These are phyloP conservation scores for Cuniculus paca DNA, from an alignment of 2,797 vertebrate species.

Conservation along the genomic window DNA sequence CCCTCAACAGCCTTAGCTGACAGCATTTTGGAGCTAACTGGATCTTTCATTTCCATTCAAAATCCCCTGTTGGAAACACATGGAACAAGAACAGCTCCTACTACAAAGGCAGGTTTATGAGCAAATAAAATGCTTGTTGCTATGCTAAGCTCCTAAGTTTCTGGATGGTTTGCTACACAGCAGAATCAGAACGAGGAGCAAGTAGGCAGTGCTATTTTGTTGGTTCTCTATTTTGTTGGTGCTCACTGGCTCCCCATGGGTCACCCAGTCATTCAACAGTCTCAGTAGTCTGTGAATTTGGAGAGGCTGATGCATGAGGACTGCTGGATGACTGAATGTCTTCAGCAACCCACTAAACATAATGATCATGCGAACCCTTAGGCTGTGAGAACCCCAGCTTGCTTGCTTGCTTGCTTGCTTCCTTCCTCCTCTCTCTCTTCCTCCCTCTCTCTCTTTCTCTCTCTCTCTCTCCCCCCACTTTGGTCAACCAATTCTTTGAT, in stretches of 20 bases:
- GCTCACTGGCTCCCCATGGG: neutral
- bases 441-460: rapidly evolving
- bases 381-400: too few relatives aligned
- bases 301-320: neutral
- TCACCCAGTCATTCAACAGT: neutral
- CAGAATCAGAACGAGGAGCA: neutral
- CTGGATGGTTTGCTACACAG: neutral
- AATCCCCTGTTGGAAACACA: neutral
- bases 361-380: neutral
- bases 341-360: neutral
- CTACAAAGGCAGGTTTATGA: neutral
- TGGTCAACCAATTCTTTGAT: neutral
- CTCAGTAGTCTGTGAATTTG: neutral
- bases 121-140: neutral
- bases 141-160: neutral
- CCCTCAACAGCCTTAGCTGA: neutral
- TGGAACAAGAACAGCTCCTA: neutral
- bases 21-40: neutral
- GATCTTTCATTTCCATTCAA: neutral
- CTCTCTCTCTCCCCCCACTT: neutral
- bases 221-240: neutral
- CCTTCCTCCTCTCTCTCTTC: neutral
- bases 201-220: neutral
- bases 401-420: too few relatives aligned
- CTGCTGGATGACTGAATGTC: neutral